These are phyloP conservation scores for Drosophila meridiana DNA, from an alignment of 2,888 invertebrate genomes.

Conservation along the genomic window DNA sequence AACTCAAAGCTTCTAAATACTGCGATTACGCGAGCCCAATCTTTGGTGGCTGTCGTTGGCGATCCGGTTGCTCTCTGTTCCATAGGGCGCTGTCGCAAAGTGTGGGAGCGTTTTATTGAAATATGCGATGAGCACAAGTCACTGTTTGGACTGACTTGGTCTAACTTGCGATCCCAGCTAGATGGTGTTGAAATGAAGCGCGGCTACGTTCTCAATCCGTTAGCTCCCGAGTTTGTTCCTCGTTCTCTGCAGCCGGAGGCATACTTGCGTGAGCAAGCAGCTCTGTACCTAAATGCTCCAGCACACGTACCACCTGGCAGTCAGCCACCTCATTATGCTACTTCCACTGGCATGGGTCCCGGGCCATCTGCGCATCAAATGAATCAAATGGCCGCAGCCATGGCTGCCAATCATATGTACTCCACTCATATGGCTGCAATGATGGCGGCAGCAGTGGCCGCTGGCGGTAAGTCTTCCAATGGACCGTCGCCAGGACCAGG, in stretches of 20 bases:
- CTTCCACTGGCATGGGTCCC: slow-evolving; percentile 67
- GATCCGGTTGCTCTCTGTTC: slow-evolving; percentile 93
- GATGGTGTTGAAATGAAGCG: slow-evolving; percentile 91
- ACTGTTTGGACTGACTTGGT: slow-evolving; percentile 90
- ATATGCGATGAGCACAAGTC: slow-evolving; percentile 90
- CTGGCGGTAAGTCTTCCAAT: slow-evolving; percentile 64
- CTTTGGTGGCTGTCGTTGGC: slow-evolving; percentile 93
- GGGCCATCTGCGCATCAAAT: slow-evolving; percentile 72
- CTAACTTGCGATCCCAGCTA: slow-evolving; percentile 88
- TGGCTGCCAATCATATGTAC: slow-evolving; percentile 80
- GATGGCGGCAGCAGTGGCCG: slow-evolving; percentile 70
- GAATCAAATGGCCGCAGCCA: slow-evolving; percentile 78
- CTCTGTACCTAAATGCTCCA: slow-evolving; percentile 78
- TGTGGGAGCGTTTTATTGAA: slow-evolving; percentile 92
- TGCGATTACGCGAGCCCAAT: slow-evolving; percentile 92
- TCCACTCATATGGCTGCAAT: slow-evolving; percentile 80
- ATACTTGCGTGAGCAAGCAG: slow-evolving; percentile 85
- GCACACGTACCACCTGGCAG: slow-evolving; percentile 50
- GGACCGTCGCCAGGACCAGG: slow-evolving; percentile 68
- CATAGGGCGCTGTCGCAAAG: slow-evolving; percentile 91
- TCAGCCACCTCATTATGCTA: slow-evolving; percentile 61
- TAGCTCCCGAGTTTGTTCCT: slow-evolving; percentile 93
- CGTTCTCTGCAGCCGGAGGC: slow-evolving; percentile 86
- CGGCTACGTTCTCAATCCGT: slow-evolving; percentile 91
- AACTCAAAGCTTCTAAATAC: slow-evolving; percentile 93